Evolutionary conservation across 2,888 invertebrate genomes (phyloP).

Genomic region (Oegoconia quadripuncta): DNA sequence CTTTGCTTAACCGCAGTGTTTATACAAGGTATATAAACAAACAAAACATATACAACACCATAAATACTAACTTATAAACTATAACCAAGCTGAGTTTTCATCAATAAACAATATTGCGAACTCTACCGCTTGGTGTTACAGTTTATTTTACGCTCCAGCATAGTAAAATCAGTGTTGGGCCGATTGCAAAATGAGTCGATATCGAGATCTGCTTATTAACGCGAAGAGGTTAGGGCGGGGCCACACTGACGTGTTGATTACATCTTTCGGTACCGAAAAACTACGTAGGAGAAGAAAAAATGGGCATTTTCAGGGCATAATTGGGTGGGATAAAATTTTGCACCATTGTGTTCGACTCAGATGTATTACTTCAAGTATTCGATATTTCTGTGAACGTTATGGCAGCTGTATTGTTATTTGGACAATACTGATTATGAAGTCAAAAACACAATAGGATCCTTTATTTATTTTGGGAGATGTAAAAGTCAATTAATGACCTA

Average conservation of each 20-base stretch:
- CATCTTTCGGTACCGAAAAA: slow-evolving; percentile 64
- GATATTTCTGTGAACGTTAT: too few relatives aligned
- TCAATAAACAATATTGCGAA: background rate
- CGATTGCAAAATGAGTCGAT: slow-evolving; percentile 56
- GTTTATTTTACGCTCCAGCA: slow-evolving; percentile 18
- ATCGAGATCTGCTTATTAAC: slow-evolving; percentile 68
- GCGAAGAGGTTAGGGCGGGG: slow-evolving; percentile 63
- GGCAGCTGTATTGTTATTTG: too few relatives aligned
- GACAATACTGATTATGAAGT: too few relatives aligned
- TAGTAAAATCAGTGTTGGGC: slow-evolving; percentile 26
- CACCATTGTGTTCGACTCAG: slow-evolving; percentile 13
- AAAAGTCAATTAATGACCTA: too few relatives aligned
- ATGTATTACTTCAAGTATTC: background rate
- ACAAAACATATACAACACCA: slow-evolving; percentile 45
- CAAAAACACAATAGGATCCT: background rate
- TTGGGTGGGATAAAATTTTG: background rate
- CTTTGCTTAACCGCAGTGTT: slow-evolving; percentile 26
- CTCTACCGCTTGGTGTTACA: slow-evolving; percentile 15
- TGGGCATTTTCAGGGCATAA: background rate
- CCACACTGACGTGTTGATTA: slow-evolving; percentile 69
- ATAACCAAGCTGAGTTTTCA: slow-evolving; percentile 18
- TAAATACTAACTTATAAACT: slow-evolving; percentile 49
- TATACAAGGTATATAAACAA: too few relatives aligned
- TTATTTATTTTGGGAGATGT: background rate
- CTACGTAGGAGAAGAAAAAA: slow-evolving; percentile 7